Evolutionary conservation across 2,888 invertebrate genomes (phyloP).

Genomic region (Uropetala carovei): DNA sequence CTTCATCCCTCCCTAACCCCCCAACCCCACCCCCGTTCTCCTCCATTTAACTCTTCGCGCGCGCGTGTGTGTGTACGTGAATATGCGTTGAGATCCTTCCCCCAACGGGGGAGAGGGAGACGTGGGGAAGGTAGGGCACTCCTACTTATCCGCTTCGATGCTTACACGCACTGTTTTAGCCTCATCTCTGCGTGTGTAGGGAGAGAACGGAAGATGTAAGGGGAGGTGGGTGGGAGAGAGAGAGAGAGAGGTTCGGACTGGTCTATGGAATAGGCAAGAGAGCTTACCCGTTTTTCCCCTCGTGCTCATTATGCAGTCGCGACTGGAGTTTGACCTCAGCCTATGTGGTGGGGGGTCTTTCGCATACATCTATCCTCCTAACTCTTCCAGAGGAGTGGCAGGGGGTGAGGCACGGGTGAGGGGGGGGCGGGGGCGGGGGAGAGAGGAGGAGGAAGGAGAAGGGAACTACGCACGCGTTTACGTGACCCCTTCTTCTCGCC

Average conservation of each 20-base stretch:
- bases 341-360: slow-evolving; percentile 5
- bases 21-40: background rate
- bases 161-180: no score
- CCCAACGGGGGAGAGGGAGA: background rate
- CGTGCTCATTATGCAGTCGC: background rate
- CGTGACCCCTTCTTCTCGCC: background rate
- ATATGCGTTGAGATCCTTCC: background rate
- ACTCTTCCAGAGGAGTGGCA: background rate
- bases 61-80: background rate
- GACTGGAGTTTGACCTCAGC: background rate
- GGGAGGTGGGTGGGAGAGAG: no score
- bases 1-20: background rate
- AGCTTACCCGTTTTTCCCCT: background rate
- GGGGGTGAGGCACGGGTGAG: background rate
- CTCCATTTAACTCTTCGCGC: background rate
- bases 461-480: background rate
- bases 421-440: background rate
- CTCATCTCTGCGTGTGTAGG: no score
- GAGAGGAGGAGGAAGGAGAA: background rate
- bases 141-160: no score
- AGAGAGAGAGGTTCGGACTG: background rate
- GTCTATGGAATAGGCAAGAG: background rate
- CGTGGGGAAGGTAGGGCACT: background rate
- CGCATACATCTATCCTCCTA: background rate
- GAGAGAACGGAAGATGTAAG: no score